These are phyloP conservation scores for Lasiurus borealis DNA, from an alignment of 2,113 vertebrate species.

Conservation along the genomic window DNA sequence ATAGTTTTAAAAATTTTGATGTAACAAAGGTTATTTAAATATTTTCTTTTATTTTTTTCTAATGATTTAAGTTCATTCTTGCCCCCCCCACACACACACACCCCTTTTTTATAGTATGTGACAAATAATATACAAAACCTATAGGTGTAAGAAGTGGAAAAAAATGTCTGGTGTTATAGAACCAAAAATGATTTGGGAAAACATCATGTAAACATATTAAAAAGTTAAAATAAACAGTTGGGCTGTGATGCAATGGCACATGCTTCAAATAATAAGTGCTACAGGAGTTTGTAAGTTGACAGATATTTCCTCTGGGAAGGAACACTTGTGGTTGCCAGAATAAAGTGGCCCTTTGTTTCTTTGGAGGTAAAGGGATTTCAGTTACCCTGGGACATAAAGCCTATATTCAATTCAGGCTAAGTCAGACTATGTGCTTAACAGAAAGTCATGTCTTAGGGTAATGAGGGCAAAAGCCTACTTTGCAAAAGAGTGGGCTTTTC, in stretches of 20 bases:
- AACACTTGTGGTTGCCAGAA: constrained; percentile 65
- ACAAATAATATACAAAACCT: not conserved
- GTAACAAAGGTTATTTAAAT: not conserved
- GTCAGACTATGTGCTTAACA: constrained; percentile 38
- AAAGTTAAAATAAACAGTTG: constrained; percentile 19
- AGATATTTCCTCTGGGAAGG: constrained; percentile 74
- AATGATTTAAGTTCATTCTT: not conserved
- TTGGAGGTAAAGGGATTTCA: constrained; percentile 73
- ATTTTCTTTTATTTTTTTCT: not conserved
- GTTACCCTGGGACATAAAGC: constrained; percentile 16
- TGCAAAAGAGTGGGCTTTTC: not conserved
- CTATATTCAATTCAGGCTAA: constrained; percentile 67
- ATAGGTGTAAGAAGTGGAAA: not conserved
- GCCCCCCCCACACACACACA: fast-evolving
- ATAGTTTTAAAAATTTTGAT: not conserved
- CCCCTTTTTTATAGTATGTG: not conserved
- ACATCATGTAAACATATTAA: not conserved
- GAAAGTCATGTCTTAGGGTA: not conserved
- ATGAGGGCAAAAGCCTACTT: not conserved
- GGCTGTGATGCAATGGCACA: not conserved
- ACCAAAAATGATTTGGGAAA: not conserved
- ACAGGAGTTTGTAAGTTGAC: constrained; percentile 54
- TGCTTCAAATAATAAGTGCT: not conserved
- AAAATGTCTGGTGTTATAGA: not conserved
- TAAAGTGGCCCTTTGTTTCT: constrained; percentile 64